Evolutionary conservation across 2,888 invertebrate species (phyloP).

Genomic region (Piscicola geometra): DNA sequence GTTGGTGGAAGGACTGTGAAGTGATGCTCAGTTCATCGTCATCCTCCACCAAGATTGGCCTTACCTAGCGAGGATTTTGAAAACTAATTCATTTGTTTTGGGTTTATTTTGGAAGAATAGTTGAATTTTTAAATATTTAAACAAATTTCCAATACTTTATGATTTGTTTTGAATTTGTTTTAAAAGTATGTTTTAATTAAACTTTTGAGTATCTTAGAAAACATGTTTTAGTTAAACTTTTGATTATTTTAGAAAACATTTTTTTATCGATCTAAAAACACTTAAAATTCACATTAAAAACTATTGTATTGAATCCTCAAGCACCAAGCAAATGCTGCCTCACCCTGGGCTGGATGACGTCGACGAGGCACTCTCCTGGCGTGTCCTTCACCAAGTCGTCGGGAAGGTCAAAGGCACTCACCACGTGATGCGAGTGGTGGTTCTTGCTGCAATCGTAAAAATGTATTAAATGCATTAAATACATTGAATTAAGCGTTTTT

Average conservation of each 20-base stretch:
- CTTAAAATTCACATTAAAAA: neutral
- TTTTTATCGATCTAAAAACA: neutral
- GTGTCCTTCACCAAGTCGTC: conserved; percentile 48
- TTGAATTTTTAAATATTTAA: too few species aligned
- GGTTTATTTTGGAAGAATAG: too few species aligned
- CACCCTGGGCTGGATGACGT: conserved; percentile 48
- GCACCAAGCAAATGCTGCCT: neutral
- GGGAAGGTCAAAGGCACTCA: conserved; percentile 50
- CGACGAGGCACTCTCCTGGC: conserved; percentile 47
- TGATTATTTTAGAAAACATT: too few species aligned
- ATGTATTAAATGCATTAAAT: too few species aligned
- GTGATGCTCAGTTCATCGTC: conserved; percentile 41
- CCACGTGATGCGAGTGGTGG: conserved; percentile 45
- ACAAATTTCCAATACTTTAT: too few species aligned
- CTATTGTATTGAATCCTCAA: neutral
- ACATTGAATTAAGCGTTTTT: too few species aligned
- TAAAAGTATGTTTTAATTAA: too few species aligned
- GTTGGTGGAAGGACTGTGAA: conserved; percentile 41
- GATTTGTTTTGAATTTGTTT: too few species aligned
- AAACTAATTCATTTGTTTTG: too few species aligned
- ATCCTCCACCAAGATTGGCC: conserved; percentile 41
- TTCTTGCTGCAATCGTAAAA: conserved; percentile 39
- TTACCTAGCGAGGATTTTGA: too few species aligned
- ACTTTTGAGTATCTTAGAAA: too few species aligned
- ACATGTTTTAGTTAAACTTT: too few species aligned